Conservation (phyloP, 2,888 invertebrate genomes). For the Watsonalla binaria region DNA sequence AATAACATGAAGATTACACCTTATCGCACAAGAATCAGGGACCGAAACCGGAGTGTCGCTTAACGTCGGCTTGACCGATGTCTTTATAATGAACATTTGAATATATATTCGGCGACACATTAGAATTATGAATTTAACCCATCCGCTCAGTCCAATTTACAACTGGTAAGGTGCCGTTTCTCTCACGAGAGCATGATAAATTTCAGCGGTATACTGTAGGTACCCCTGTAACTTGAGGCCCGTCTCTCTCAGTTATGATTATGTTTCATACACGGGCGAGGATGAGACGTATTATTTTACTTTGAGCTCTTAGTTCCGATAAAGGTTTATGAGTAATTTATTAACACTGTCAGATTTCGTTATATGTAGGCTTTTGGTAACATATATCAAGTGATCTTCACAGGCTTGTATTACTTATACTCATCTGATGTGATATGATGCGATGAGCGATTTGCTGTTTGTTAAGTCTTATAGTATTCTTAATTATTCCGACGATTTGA, state of each 20-base stretch:
- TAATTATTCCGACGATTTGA: too few relatives aligned
- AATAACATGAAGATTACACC: constrained; percentile 24
- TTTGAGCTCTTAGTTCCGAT: constrained; percentile 6
- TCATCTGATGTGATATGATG: too few relatives aligned
- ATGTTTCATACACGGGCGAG: constrained; percentile 34
- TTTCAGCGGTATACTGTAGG: constrained; percentile 32
- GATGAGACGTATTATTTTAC: constrained; percentile 29
- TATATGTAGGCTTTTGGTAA: constrained; percentile 5
- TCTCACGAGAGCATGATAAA: constrained; percentile 40
- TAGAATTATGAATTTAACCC: constrained; percentile 38
- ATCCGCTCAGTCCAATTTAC: constrained; percentile 50
- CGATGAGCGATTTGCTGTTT: too few relatives aligned
- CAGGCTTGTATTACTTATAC: too few relatives aligned
- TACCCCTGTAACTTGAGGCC: constrained; percentile 45
- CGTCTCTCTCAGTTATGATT: constrained; percentile 40
- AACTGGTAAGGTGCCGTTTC: constrained; percentile 42
- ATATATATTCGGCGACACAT: constrained; percentile 29
- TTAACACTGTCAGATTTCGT: constrained; percentile 20
- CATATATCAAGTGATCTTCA: too few relatives aligned
- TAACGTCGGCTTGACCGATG: constrained; percentile 48
- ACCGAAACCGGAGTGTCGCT: constrained; percentile 32
- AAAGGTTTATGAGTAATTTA: constrained; percentile 18
- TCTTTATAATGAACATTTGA: constrained; percentile 47
- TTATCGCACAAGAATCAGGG: constrained; percentile 37
- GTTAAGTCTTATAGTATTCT: too few relatives aligned